These are phyloP conservation scores for Phylloscopus trochilus DNA, from an alignment of 2,113 vertebrate species.

Conservation along the genomic window DNA sequence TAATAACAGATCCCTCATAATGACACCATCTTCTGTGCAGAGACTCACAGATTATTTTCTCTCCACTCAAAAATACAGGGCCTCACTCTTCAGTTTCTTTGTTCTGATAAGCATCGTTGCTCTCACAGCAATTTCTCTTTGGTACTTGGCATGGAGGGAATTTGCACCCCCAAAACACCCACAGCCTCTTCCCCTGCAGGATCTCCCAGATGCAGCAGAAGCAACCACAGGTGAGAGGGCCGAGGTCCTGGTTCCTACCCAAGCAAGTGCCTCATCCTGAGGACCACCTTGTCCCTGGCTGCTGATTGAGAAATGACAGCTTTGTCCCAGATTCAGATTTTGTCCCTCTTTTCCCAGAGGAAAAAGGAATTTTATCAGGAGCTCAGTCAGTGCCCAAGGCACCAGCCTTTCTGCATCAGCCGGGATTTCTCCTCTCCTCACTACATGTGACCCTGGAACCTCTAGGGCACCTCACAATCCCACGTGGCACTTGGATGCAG, in stretches of 20 bases:
- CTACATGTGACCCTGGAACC: accelerated
- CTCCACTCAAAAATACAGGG: not conserved
- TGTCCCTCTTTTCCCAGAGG: too few relatives aligned
- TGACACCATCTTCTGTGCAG: not conserved
- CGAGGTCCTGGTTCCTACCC: accelerated
- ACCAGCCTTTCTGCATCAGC: not conserved
- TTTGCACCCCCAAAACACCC: accelerated
- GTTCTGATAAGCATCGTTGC: accelerated
- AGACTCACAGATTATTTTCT: not conserved
- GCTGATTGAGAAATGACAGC: not conserved
- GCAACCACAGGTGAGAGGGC: not conserved
- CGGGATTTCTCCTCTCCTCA: not conserved
- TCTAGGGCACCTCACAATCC: not conserved
- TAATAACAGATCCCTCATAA: not conserved
- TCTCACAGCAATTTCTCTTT: not conserved
- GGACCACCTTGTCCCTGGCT: not conserved
- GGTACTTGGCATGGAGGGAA: not conserved
- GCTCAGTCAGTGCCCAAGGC: not conserved
- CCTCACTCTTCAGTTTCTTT: not conserved
- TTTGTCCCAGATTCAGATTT: accelerated
- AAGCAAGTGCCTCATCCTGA: not conserved
- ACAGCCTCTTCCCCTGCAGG: not conserved
- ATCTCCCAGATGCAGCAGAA: not conserved
- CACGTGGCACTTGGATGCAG: accelerated
- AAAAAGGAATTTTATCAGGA: not conserved